Conservation (phyloP, 2,888 invertebrate genomes). For the Deilephila elpenor region DNA sequence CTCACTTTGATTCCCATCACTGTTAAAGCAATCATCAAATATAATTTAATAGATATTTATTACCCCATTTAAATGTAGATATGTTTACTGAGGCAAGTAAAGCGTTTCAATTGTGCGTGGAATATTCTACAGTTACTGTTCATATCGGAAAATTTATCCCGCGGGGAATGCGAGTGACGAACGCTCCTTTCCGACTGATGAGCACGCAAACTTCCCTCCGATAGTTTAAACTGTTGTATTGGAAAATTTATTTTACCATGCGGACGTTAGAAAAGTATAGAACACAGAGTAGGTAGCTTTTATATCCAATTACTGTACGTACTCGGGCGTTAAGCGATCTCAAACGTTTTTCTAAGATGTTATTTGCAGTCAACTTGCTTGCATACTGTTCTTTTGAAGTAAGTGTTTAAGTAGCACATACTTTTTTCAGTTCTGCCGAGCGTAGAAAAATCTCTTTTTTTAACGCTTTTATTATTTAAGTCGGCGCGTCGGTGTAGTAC, state of each 20-base stretch:
- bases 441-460: no score
- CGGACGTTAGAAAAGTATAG: neutral
- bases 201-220: conserved; percentile 10
- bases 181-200: neutral
- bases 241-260: neutral
- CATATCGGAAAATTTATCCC: neutral
- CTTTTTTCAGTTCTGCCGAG: neutral
- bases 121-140: neutral
- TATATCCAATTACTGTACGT: conserved; percentile 7
- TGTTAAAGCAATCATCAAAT: no score
- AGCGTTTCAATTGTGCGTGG: neutral
- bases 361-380: conserved; percentile 9
- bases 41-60: no score
- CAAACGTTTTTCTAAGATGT: conserved; percentile 4
- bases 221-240: neutral
- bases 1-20: no score
- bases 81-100: no score
- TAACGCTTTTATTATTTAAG: no score
- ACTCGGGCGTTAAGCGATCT: neutral
- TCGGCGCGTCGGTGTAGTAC: no score
- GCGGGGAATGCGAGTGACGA: neutral
- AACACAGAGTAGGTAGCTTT: neutral
- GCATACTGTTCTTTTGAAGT: conserved; percentile 4
- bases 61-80: no score
- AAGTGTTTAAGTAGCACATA: neutral